phyloP scores from a whole-genome alignment of 2,797 vertebrate genomes.

The Sebastes matsubarae region DNA sequence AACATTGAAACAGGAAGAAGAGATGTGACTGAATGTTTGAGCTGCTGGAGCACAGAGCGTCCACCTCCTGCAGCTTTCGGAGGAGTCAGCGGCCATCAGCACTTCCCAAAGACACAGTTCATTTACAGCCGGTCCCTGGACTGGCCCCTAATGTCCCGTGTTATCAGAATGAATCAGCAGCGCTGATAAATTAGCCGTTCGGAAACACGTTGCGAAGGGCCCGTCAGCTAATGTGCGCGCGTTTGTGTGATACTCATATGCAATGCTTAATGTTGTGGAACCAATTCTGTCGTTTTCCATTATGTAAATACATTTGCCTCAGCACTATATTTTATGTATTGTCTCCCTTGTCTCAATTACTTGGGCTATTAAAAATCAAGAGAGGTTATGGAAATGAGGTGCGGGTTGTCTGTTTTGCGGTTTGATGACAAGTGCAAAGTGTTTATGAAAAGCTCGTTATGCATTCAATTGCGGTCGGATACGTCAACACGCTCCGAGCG shows the following conservation, averaged over 20 bases:
- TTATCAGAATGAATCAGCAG: constrained; percentile 83
- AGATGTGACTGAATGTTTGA: not conserved
- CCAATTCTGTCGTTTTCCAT: constrained; percentile 87
- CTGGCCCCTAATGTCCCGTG: constrained; percentile 71
- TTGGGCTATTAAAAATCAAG: constrained; percentile 85
- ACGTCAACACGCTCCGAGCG: constrained; percentile 63
- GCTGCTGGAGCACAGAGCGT: constrained; percentile 7
- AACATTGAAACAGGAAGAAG: not conserved
- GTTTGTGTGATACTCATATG: constrained; percentile 78
- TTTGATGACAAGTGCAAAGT: constrained; percentile 74
- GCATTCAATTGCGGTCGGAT: constrained; percentile 59
- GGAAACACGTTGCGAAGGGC: constrained; percentile 62
- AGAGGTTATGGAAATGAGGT: constrained; percentile 78
- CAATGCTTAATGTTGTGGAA: constrained; percentile 88
- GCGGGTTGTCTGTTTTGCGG: constrained; percentile 68
- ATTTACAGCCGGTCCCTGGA: constrained; percentile 66
- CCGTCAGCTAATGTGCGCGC: constrained; percentile 70
- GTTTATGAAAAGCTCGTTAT: constrained; percentile 72
- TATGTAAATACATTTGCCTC: constrained; percentile 89
- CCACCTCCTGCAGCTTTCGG: constrained; percentile 38
- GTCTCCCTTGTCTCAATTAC: constrained; percentile 84
- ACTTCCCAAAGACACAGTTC: constrained; percentile 53
- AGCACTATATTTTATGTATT: constrained; percentile 84
- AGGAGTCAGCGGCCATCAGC: constrained; percentile 51
- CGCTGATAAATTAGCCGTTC: constrained; percentile 78